phyloP scores from a whole-genome alignment of 2,888 invertebrate genomes.

The Phaedon cochleariae region DNA sequence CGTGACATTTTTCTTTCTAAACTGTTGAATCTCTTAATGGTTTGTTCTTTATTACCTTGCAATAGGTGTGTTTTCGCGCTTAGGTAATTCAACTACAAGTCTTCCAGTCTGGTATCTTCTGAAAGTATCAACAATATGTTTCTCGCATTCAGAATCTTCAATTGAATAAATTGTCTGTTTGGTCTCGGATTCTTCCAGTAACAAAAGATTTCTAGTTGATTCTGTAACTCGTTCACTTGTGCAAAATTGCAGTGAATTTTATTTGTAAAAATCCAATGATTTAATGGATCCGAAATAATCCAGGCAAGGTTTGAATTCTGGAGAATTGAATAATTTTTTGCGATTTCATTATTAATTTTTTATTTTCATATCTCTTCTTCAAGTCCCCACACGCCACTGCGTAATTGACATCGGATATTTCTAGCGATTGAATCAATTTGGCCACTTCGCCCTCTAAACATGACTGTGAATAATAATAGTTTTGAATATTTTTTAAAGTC shows the following conservation, averaged over 20 bases:
- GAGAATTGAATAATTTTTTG: slow-evolving; percentile 6
- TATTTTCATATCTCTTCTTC: slow-evolving; percentile 22
- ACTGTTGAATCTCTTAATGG: too few relatives aligned
- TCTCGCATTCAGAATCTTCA: slow-evolving; percentile 21
- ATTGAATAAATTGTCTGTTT: background rate
- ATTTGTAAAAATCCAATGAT: background rate
- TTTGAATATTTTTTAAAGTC: slow-evolving; percentile 10
- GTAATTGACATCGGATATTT: slow-evolving; percentile 17
- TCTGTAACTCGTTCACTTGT: background rate
- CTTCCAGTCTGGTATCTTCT: slow-evolving; percentile 16
- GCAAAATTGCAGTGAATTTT: background rate
- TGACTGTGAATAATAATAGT: slow-evolving; percentile 23
- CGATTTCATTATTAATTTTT: slow-evolving; percentile 10
- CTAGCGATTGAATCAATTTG: slow-evolving; percentile 14
- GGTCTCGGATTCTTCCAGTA: background rate
- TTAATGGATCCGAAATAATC: slow-evolving; percentile 16
- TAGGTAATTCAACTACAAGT: too few relatives aligned
- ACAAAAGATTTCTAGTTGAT: background rate
- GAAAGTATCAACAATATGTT: slow-evolving; percentile 12
- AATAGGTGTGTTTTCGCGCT: background rate
- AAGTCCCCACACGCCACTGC: slow-evolving; percentile 17
- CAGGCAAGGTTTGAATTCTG: slow-evolving; percentile 23
- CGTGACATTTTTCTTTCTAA: too few relatives aligned
- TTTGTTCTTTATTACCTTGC: slow-evolving; percentile 3
- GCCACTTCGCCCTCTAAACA: too few relatives aligned